Evolutionary conservation across 2,797 vertebrate genomes (phyloP).

Genomic region (Macropus fuliginosus): DNA sequence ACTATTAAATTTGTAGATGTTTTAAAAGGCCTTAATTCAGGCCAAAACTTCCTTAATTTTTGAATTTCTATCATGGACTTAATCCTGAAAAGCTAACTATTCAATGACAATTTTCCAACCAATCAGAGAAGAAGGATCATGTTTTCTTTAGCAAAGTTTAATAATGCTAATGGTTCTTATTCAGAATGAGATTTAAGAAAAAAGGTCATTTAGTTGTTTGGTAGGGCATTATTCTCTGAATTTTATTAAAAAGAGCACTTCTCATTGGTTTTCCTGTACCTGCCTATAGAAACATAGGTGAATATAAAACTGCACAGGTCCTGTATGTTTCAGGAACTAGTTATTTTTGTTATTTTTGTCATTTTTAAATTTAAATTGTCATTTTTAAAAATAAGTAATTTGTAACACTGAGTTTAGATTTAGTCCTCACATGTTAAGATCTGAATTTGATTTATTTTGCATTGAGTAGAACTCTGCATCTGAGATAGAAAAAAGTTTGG

Average conservation of each 20-base stretch:
- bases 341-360: not conserved
- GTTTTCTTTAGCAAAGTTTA: constrained; percentile 69
- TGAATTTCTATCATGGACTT: constrained; percentile 74
- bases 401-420: constrained; percentile 67
- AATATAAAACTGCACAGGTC: not conserved
- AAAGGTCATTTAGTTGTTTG: constrained; percentile 72
- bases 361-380: not conserved
- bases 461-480: constrained; percentile 66
- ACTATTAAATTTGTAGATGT: constrained; percentile 79
- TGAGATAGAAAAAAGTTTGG: constrained; percentile 66
- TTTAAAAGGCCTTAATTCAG: constrained; percentile 82
- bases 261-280: not conserved
- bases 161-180: constrained; percentile 77
- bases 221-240: constrained; percentile 63
- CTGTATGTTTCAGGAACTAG: constrained; percentile 35
- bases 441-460: constrained; percentile 68
- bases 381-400: constrained; percentile 59
- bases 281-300: not conserved
- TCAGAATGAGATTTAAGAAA: constrained; percentile 70
- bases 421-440: constrained; percentile 61
- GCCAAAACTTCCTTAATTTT: constrained; percentile 81
- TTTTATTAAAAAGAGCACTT: constrained; percentile 70
- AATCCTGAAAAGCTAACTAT: constrained; percentile 71
- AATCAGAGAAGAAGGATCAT: constrained; percentile 58
- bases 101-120: constrained; percentile 73